These are phyloP conservation scores for Drosophila falleni DNA, from an alignment of 2,888 invertebrate genomes.

Conservation along the genomic window DNA sequence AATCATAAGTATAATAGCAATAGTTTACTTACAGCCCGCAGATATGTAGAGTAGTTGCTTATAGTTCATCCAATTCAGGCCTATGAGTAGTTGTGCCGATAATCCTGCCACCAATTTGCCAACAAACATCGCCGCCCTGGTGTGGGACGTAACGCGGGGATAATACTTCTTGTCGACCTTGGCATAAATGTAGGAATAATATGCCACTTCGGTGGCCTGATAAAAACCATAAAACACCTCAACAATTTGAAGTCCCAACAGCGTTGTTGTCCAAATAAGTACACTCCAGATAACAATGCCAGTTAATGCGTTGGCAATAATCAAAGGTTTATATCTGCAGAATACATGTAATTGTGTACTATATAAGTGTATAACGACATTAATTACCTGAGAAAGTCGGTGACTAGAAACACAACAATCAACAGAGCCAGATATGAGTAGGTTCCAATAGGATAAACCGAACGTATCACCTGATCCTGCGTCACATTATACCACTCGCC, in stretches of 20 bases:
- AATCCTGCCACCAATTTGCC: slow-evolving; percentile 89
- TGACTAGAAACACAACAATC: slow-evolving; percentile 92
- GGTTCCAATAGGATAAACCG: slow-evolving; percentile 94
- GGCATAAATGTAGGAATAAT: slow-evolving; percentile 96
- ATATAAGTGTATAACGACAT: neutral
- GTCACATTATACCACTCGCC: slow-evolving; percentile 93
- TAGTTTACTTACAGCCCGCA: slow-evolving; percentile 86
- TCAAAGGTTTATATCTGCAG: slow-evolving; percentile 93
- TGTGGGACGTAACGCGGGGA: slow-evolving; percentile 91
- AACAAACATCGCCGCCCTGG: slow-evolving; percentile 89
- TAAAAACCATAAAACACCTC: slow-evolving; percentile 93
- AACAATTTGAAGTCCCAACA: slow-evolving; percentile 90
- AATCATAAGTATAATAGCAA: neutral
- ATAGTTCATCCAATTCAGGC: slow-evolving; percentile 87
- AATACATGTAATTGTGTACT: neutral
- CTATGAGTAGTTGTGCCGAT: slow-evolving; percentile 88
- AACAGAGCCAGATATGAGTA: slow-evolving; percentile 93
- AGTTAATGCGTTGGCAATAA: slow-evolving; percentile 90
- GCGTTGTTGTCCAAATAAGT: slow-evolving; percentile 90
- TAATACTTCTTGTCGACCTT: slow-evolving; percentile 90
- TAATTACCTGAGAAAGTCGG: slow-evolving; percentile 88
- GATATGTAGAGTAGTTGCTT: slow-evolving; percentile 90
- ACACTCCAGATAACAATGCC: slow-evolving; percentile 92
- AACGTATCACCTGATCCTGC: slow-evolving; percentile 85
- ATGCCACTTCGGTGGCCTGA: slow-evolving; percentile 95